These are phyloP conservation scores for Eudiplozoon nipponicum DNA, from an alignment of 2,888 invertebrate species.

Conservation along the genomic window DNA sequence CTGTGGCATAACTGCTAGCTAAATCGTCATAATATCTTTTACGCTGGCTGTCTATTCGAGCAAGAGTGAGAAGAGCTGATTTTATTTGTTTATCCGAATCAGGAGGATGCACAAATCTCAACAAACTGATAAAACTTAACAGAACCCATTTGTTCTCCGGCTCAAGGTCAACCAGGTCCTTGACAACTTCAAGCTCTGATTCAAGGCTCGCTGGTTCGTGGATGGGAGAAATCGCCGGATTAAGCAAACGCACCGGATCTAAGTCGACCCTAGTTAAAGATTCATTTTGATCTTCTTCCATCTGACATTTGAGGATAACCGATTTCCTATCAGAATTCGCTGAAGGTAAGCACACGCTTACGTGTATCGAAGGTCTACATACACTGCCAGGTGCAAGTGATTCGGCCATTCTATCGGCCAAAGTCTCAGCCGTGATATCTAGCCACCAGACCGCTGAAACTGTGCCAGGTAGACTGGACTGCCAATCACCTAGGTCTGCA, in stretches of 20 bases:
- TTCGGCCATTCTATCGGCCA: not conserved
- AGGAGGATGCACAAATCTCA: conserved; percentile 4
- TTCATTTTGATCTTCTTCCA: conserved; percentile 3
- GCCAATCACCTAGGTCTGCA: too few species aligned
- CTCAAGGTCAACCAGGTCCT: conserved; percentile 10
- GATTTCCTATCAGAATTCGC: not conserved
- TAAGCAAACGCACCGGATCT: conserved; percentile 8
- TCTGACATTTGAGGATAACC: conserved; percentile 1
- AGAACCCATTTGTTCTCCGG: conserved; percentile 14
- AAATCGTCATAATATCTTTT: too few species aligned
- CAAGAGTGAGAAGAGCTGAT: too few species aligned
- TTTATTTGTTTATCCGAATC: too few species aligned
- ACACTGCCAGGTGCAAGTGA: not conserved
- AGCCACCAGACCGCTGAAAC: conserved; percentile 9
- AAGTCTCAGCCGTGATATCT: not conserved
- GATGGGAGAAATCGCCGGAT: not conserved
- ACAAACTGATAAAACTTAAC: conserved; percentile 4
- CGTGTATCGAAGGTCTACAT: too few species aligned
- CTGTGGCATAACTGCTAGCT: too few species aligned
- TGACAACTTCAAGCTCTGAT: conserved; percentile 6
- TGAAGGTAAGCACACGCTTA: too few species aligned
- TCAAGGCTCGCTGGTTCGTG: conserved; percentile 1
- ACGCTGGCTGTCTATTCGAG: too few species aligned
- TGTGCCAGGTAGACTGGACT: not conserved
- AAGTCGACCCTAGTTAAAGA: conserved; percentile 5